Evolutionary conservation across 2,113 vertebrate genomes (phyloP).

Genomic region (Oryzias celebensis): DNA sequence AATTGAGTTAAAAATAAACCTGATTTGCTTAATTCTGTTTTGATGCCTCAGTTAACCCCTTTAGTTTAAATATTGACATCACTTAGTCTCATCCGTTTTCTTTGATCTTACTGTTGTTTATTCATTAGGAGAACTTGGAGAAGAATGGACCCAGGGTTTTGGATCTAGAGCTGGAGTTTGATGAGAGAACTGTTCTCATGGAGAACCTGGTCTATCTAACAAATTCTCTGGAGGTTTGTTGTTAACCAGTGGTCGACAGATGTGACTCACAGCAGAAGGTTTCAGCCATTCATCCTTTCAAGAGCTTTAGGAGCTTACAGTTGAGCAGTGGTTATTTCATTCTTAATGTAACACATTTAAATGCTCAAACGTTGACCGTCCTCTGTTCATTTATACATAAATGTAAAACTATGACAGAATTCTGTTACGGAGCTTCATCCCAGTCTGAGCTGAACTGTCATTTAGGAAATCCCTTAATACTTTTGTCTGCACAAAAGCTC

Average conservation of each 20-base stretch:
- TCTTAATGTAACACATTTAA: not conserved
- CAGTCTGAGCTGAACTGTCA: constrained; percentile 32
- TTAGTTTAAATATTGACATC: not conserved
- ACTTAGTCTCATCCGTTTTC: not conserved
- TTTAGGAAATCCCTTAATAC: constrained; percentile 32
- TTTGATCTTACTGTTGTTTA: constrained; percentile 1
- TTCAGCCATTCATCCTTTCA: no score
- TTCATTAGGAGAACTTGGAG: constrained; percentile 89
- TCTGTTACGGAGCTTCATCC: constrained; percentile 6
- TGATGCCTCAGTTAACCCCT: not conserved
- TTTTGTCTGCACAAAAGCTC: constrained; percentile 36
- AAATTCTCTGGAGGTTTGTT: constrained; percentile 90
- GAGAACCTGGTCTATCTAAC: constrained; percentile 95
- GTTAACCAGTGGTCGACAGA: not conserved
- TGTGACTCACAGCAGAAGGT: not conserved
- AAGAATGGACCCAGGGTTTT: constrained; percentile 88
- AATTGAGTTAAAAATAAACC: no score
- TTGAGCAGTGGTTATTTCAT: no score
- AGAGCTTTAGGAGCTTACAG: no score
- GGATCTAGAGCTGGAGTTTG: constrained; percentile 93
- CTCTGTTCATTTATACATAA: constrained; percentile 5
- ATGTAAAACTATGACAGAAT: constrained; percentile 6
- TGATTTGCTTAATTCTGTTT: not conserved
- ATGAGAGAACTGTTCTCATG: constrained; percentile 88
- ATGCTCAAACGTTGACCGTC: not conserved